Base-by-base conservation (phyloP, 2,888 invertebrate genomes). In the Scrobipalpa atriplicella region DNA sequence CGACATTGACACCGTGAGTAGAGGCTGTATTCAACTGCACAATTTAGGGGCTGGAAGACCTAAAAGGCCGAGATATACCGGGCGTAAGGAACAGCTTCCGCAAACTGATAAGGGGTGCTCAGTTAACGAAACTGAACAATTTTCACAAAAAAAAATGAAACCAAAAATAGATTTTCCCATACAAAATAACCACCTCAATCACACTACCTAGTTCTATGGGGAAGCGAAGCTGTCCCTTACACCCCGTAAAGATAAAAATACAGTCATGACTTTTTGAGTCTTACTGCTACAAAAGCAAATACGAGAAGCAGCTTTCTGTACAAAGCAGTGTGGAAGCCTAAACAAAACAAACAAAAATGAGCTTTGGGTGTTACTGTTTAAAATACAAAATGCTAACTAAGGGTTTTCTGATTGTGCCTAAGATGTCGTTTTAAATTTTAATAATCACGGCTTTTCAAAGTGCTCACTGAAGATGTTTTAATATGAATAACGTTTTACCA, bases 1-100 rank as follows among this genome's bases (percentile, higher is more conserved):
- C 65, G 78, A 72, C 9, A 78, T 84, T 0, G 87, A 85, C 68
- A 71, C 80, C 78, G 90, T 90, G 74, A 89, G 90, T 80, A 69
- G 66, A 16, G 29, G 29, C 41, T 41, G 41, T 21, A 13, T 6
- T 11, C 9, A 8, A 43, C 19, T 11, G 21, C 21, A 56, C 54
- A 29, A 54, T 11, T 13, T 43, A n/a, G 43, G 7, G 16, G 47
- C 47, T 47, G n/a, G 16, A 16, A 47, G 43, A 47, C 16, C 16
- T 47, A n/a, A 43, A 43, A 43, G 3, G n/a, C 29, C 29, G 29
- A 29, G 29, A 29, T 29, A 5, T 29, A 29, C 29, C 29, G 29
- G 29, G 29, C 5, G 29, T 29, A 29, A 29, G 29, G 29, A 5
- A 29, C 29, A 29, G 29, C 29, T 29, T 29, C 29, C 29, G 29